Evolutionary conservation across 2,888 invertebrate species (phyloP).

Genomic region (Carterocephalus palaemon): DNA sequence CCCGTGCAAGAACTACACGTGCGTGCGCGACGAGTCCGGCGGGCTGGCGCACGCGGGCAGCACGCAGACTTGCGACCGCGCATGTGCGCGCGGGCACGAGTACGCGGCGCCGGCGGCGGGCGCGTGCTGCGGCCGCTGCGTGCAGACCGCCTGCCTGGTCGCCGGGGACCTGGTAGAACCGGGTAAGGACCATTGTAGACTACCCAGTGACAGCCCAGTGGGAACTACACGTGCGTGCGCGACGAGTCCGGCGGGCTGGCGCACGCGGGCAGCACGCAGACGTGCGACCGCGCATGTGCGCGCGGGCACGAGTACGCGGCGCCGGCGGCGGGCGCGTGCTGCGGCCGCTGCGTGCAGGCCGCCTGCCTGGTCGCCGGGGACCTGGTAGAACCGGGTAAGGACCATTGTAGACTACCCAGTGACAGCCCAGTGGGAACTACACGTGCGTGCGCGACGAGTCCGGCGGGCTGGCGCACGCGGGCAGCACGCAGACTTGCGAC

Average conservation of each 20-base stretch:
- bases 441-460: constrained; percentile 64
- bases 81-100: constrained; percentile 78
- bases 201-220: constrained; percentile 80
- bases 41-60: constrained; percentile 58
- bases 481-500: constrained; percentile 62
- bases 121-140: constrained; percentile 83
- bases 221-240: constrained; percentile 68
- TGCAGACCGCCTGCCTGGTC: constrained; percentile 77
- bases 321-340: constrained; percentile 71
- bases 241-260: constrained; percentile 58
- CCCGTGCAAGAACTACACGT: constrained; percentile 75
- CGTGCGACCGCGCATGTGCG: constrained; percentile 66
- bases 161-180: constrained; percentile 68
- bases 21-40: constrained; percentile 59
- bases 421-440: constrained; percentile 76
- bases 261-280: constrained; percentile 56
- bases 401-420: too few species aligned
- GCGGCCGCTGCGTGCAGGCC: constrained; percentile 81
- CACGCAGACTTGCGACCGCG: constrained; percentile 58
- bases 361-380: constrained; percentile 76
- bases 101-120: constrained; percentile 61
- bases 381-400: constrained; percentile 66
- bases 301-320: constrained; percentile 78
- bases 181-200: too few species aligned
- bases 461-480: constrained; percentile 59